These are phyloP conservation scores for Orgyia antiqua DNA, from an alignment of 2,888 invertebrate species.

Conservation along the genomic window DNA sequence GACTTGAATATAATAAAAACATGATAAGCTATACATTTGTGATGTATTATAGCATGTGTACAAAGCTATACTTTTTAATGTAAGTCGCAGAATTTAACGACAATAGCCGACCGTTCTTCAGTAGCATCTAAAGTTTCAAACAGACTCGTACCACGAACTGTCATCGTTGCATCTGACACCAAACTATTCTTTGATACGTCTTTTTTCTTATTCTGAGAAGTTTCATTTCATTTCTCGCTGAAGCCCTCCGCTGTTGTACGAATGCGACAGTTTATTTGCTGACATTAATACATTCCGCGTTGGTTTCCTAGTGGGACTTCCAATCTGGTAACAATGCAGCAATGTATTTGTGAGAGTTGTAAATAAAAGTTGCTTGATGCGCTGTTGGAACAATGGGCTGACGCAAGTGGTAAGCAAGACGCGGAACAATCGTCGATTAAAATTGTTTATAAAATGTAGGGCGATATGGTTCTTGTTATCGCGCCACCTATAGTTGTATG, in stretches of 20 bases:
- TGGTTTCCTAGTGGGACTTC: slow-evolving; percentile 33
- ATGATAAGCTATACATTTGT: not conserved
- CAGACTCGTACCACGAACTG: slow-evolving; percentile 52
- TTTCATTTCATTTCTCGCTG: slow-evolving; percentile 59
- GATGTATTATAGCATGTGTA: not conserved
- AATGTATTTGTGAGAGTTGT: slow-evolving; percentile 35
- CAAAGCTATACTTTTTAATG: slow-evolving; percentile 24
- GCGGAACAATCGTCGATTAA: slow-evolving; percentile 69
- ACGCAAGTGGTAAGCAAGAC: slow-evolving; percentile 50
- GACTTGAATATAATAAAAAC: slow-evolving; percentile 5
- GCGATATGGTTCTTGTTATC: slow-evolving; percentile 53
- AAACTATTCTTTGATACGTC: slow-evolving; percentile 49
- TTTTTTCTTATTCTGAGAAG: slow-evolving; percentile 56
- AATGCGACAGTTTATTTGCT: slow-evolving; percentile 39
- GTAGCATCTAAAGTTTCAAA: slow-evolving; percentile 47
- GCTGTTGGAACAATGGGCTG: slow-evolving; percentile 52
- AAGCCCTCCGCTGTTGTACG: slow-evolving; percentile 36
- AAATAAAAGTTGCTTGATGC: slow-evolving; percentile 37
- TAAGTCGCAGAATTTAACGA: slow-evolving; percentile 22
- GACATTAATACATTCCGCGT: slow-evolving; percentile 53
- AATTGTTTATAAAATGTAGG: slow-evolving; percentile 64
- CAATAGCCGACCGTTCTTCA: slow-evolving; percentile 28
- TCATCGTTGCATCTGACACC: slow-evolving; percentile 69
- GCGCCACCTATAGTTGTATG: slow-evolving; percentile 26
- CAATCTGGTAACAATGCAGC: slow-evolving; percentile 45